These are phyloP conservation scores for Hemibates koningsi DNA, from an alignment of 2,113 vertebrate species.

Conservation along the genomic window DNA sequence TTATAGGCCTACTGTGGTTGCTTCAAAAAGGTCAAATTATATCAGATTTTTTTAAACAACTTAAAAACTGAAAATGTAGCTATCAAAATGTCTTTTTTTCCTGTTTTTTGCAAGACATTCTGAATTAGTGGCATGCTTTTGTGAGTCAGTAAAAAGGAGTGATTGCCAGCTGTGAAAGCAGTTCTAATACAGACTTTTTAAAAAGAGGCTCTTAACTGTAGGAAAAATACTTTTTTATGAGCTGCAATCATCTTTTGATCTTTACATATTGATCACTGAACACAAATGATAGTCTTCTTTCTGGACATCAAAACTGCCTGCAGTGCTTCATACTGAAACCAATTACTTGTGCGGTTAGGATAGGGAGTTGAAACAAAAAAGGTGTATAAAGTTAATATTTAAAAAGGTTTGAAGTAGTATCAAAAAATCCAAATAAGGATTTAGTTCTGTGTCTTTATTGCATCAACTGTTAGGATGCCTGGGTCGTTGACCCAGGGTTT, in stretches of 20 bases:
- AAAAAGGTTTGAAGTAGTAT: background rate
- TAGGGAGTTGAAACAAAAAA: background rate
- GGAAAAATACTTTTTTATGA: background rate
- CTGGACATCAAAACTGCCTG: background rate
- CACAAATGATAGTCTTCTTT: background rate
- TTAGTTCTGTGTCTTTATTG: background rate
- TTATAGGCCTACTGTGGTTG: background rate
- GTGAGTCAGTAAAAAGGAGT: background rate
- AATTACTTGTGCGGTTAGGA: background rate
- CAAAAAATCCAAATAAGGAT: background rate
- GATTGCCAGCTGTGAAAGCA: background rate
- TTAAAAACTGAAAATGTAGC: background rate
- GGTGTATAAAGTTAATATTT: background rate
- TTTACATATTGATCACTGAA: constrained; percentile 6
- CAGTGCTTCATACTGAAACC: background rate
- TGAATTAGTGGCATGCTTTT: background rate
- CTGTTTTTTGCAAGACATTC: background rate
- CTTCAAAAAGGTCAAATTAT: background rate
- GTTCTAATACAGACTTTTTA: background rate
- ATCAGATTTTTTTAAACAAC: background rate
- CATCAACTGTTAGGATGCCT: background rate
- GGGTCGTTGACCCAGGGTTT: too few species aligned
- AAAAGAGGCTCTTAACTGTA: background rate
- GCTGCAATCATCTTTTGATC: background rate
- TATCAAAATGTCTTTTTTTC: background rate